phyloP scores from a whole-genome alignment of 2,888 invertebrate genomes.

The Heliconius ethilla region DNA sequence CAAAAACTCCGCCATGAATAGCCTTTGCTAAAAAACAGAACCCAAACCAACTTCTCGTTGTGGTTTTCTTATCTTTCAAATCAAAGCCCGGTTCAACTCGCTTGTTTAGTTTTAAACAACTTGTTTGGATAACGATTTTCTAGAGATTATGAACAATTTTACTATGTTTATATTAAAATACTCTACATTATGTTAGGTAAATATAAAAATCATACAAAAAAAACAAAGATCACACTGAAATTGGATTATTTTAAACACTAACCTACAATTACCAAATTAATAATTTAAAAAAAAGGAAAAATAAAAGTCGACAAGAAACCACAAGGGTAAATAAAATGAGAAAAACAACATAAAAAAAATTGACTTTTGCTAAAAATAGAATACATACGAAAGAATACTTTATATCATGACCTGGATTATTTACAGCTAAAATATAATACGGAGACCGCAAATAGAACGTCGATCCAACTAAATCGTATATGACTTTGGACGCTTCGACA shows the following conservation, averaged over 20 bases:
- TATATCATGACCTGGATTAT: slow-evolving; percentile 35
- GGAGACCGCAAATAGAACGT: slow-evolving; percentile 56
- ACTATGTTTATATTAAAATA: neutral
- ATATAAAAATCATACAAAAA: neutral
- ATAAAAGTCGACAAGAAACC: neutral
- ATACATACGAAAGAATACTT: slow-evolving; percentile 35
- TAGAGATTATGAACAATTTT: neutral
- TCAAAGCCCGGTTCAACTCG: slow-evolving; percentile 22
- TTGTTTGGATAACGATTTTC: slow-evolving; percentile 8
- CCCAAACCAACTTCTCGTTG: slow-evolving; percentile 20
- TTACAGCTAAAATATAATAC: slow-evolving; percentile 46
- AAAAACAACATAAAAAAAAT: slow-evolving; percentile 10
- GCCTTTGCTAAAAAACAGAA: slow-evolving; percentile 17
- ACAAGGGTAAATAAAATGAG: neutral
- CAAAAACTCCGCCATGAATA: slow-evolving; percentile 18
- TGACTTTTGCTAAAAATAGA: slow-evolving; percentile 6
- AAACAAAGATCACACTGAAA: neutral
- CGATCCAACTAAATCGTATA: slow-evolving; percentile 64
- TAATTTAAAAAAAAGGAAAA: neutral
- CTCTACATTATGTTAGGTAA: too few species aligned
- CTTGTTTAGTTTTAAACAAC: slow-evolving; percentile 8
- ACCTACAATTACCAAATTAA: neutral
- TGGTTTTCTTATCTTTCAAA: slow-evolving; percentile 29
- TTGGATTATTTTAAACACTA: too few species aligned
- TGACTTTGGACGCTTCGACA: slow-evolving; percentile 63